phyloP scores from a whole-genome alignment of 2,888 invertebrate species.

The Chromoteleia sp. region DNA sequence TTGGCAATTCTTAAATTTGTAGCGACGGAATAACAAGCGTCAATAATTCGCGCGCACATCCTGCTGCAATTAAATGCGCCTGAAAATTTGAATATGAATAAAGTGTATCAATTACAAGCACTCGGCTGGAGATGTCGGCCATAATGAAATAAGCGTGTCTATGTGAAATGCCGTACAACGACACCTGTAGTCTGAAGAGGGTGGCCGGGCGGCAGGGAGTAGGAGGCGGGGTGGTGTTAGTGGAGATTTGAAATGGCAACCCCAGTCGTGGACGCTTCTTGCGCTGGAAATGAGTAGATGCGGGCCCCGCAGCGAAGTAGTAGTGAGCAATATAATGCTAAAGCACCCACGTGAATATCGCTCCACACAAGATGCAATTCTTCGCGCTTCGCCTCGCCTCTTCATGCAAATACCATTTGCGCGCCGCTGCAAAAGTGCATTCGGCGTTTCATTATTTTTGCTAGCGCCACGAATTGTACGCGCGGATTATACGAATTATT shows the following conservation, averaged over 20 bases:
- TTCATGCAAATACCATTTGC: slow-evolving; percentile 50
- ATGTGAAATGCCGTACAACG: slow-evolving; percentile 56
- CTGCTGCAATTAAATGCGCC: slow-evolving; percentile 53
- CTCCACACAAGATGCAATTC: slow-evolving; percentile 71
- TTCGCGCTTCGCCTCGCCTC: slow-evolving; percentile 64
- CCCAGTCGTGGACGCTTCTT: slow-evolving; percentile 71
- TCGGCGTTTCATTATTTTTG: slow-evolving; percentile 59
- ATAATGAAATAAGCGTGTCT: slow-evolving; percentile 63
- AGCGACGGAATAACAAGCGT: slow-evolving; percentile 43
- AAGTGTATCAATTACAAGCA: slow-evolving; percentile 65
- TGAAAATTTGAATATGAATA: slow-evolving; percentile 67
- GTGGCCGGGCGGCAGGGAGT: slow-evolving; percentile 35
- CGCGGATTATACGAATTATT: slow-evolving; percentile 11
- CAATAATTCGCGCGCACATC: slow-evolving; percentile 43
- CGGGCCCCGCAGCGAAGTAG: slow-evolving; percentile 77
- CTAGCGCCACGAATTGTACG: slow-evolving; percentile 14
- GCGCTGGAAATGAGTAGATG: slow-evolving; percentile 79
- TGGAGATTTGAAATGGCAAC: slow-evolving; percentile 80
- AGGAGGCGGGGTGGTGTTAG: slow-evolving; percentile 72
- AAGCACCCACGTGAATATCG: slow-evolving; percentile 70
- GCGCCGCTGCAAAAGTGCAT: slow-evolving; percentile 46
- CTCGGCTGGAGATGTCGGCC: slow-evolving; percentile 61
- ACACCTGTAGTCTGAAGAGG: slow-evolving; percentile 57
- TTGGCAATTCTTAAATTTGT: slow-evolving; percentile 42
- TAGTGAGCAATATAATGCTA: slow-evolving; percentile 69